Percentiles rank a stretch among this genome's conserved stretches.
Conservation (phyloP, 2,888 invertebrate species). For the Tipula vernalis region DNA sequence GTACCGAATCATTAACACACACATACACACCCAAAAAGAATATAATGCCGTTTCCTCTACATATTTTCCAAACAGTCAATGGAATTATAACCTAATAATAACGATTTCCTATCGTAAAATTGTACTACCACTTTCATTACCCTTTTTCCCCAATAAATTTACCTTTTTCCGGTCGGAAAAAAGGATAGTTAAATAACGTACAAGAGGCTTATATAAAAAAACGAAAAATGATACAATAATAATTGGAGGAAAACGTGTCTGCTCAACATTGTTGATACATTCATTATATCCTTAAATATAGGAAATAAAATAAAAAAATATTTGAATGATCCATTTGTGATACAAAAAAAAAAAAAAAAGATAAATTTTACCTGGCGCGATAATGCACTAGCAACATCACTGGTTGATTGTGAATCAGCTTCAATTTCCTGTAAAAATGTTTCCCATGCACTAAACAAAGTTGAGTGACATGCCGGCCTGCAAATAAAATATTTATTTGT, state of each 20-base stretch:
- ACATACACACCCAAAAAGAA: background rate
- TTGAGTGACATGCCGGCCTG: constrained; percentile 67
- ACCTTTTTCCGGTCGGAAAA: background rate
- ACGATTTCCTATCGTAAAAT: background rate
- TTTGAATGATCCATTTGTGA: background rate
- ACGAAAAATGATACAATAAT: background rate
- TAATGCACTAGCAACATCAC: constrained; percentile 70
- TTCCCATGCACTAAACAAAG: constrained; percentile 84
- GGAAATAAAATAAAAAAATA: background rate
- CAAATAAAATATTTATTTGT: background rate
- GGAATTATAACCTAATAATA: background rate
- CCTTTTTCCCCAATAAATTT: background rate
- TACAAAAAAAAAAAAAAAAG: background rate
- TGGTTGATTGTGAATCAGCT: constrained; percentile 73
- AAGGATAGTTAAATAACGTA: background rate
- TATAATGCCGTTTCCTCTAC: background rate
- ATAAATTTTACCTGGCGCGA: constrained; percentile 44
- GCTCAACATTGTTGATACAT: background rate
- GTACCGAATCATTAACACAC: too few species aligned
- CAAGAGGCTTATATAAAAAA: background rate
- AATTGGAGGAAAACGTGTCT: background rate
- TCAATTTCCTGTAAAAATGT: constrained; percentile 81
- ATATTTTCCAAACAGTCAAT: background rate
- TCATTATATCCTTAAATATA: background rate
- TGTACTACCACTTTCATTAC: background rate